These are phyloP conservation scores for Stenichneumon culpator DNA, from an alignment of 2,888 invertebrate genomes.

Conservation along the genomic window DNA sequence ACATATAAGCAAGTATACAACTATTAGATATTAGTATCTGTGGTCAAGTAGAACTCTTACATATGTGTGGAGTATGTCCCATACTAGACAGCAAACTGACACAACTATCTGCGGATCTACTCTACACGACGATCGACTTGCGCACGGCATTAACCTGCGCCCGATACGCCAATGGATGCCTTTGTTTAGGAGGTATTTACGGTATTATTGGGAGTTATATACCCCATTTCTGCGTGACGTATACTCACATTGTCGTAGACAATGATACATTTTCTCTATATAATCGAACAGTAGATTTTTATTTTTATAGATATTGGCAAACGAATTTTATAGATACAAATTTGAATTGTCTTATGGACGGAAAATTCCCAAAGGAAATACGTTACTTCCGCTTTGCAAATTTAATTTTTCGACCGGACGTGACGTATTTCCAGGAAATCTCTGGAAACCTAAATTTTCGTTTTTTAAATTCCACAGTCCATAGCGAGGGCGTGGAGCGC, in stretches of 20 bases:
- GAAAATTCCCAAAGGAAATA: background rate
- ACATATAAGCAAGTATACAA: slow-evolving; percentile 20
- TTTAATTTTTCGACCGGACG: background rate
- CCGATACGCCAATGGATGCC: slow-evolving; percentile 70
- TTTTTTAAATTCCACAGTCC: background rate
- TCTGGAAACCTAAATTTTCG: background rate
- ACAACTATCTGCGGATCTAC: slow-evolving; percentile 51
- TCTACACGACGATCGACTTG: slow-evolving; percentile 26
- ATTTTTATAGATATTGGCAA: background rate
- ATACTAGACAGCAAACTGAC: slow-evolving; percentile 7
- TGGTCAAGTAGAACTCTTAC: background rate
- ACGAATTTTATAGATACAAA: background rate
- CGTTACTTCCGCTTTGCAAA: background rate
- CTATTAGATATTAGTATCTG: slow-evolving; percentile 20
- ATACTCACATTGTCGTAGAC: slow-evolving; percentile 51
- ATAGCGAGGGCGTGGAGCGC: background rate
- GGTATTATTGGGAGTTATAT: slow-evolving; percentile 67
- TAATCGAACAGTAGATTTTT: background rate
- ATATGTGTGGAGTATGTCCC: background rate
- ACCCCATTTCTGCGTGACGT: slow-evolving; percentile 42
- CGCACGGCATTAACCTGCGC: slow-evolving; percentile 6
- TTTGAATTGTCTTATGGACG: background rate
- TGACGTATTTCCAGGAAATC: background rate
- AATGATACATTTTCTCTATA: background rate
- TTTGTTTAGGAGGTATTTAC: slow-evolving; percentile 76